Conservation (phyloP, 1,140 invertebrate species). For the Caenorhabditis briggsae region DNA sequence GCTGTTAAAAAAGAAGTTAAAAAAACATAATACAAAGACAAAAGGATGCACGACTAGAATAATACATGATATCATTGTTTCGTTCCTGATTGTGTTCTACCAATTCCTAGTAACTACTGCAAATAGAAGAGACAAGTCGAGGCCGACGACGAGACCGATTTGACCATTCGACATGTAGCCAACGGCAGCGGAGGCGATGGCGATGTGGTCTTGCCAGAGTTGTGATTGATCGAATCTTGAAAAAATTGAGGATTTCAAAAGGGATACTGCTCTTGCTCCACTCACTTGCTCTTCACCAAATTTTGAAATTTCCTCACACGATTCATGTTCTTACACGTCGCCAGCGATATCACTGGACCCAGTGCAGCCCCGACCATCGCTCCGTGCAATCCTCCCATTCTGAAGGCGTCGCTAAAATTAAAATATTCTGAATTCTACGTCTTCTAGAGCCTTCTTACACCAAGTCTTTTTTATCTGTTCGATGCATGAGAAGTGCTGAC, state of each 20-base stretch:
- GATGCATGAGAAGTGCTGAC: constrained; percentile 41
- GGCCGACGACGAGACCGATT: constrained; percentile 62
- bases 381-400: constrained; percentile 57
- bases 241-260: constrained; percentile 8
- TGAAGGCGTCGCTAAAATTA: constrained; percentile 56
- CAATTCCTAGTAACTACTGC: constrained; percentile 38
- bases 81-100: not conserved
- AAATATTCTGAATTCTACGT: not conserved
- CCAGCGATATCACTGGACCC: constrained; percentile 62
- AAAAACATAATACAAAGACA: not conserved
- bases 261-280: not conserved
- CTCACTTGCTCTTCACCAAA: constrained; percentile 34
- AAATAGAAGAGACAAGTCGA: constrained; percentile 58
- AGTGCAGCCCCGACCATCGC: constrained; percentile 62
- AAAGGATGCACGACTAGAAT: not conserved
- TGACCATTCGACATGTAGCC: constrained; percentile 61
- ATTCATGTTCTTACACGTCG: constrained; percentile 64
- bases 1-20: not conserved
- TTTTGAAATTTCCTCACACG: constrained; percentile 23
- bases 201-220: constrained; percentile 62
- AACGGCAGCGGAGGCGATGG: constrained; percentile 62
- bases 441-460: not conserved
- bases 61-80: too few species aligned
- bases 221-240: constrained; percentile 63
- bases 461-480: constrained; percentile 28